Evolutionary conservation across 2,113 vertebrate species (phyloP).

Genomic region (Cottus gobio): DNA sequence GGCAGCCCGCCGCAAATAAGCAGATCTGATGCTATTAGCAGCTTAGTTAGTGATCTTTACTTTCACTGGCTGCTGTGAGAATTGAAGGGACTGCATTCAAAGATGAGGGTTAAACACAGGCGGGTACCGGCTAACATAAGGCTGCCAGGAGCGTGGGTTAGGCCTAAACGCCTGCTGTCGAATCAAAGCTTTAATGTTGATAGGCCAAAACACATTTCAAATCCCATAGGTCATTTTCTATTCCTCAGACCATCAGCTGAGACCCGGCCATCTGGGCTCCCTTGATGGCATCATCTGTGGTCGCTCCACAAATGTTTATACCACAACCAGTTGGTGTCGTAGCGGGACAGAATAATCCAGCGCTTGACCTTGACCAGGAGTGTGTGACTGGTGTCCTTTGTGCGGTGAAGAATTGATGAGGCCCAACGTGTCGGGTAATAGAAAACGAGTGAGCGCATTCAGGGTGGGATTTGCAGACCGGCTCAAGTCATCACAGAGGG

Average conservation of each 20-base stretch:
- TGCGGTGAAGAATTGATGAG: conserved; percentile 50
- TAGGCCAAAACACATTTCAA: conserved; percentile 36
- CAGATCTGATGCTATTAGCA: conserved; percentile 65
- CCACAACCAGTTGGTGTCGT: conserved; percentile 25
- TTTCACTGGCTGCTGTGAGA: conserved; percentile 2
- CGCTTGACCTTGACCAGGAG: conserved; percentile 49
- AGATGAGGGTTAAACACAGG: background rate
- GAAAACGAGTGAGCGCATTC: conserved; percentile 41
- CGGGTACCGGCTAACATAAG: background rate
- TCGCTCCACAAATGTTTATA: conserved; percentile 34
- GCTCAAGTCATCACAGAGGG: conserved; percentile 30
- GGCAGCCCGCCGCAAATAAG: conserved; percentile 55
- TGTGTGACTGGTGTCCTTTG: conserved; percentile 50
- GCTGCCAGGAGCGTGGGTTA: background rate
- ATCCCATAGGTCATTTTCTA: conserved; percentile 40
- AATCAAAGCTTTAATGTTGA: conserved; percentile 27
- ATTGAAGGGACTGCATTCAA: conserved; percentile 1
- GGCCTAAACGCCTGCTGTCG: conserved; percentile 9
- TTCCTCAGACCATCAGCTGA: conserved; percentile 24
- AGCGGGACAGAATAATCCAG: conserved; percentile 31
- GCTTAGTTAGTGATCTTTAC: conserved; percentile 65
- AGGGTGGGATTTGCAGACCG: conserved; percentile 47
- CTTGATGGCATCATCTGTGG: conserved; percentile 18
- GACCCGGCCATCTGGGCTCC: conserved; percentile 41
- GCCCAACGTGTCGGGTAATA: conserved; percentile 41